Conservation (phyloP, 2,113 vertebrate species). For the Eretmochelys imbricata region DNA sequence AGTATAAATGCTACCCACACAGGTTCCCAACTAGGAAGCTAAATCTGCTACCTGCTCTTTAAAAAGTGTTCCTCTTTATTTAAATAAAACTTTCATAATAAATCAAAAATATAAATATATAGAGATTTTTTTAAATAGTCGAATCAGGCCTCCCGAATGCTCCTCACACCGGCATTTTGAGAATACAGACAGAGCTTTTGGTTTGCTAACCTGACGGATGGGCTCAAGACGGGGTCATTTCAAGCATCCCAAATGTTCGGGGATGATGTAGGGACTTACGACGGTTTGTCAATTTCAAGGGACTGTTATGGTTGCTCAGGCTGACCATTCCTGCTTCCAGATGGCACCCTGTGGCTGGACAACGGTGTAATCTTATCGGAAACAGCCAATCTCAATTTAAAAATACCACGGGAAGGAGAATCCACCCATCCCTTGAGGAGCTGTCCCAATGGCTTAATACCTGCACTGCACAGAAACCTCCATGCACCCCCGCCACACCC, state of each 20-base stretch:
- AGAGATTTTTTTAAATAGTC: conserved; percentile 54
- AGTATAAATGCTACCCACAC: background rate
- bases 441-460: background rate
- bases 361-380: background rate
- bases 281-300: background rate
- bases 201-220: background rate
- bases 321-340: background rate
- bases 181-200: background rate
- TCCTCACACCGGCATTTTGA: background rate
- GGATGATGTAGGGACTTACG: background rate
- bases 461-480: background rate
- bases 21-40: background rate
- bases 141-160: background rate
- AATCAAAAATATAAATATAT: conserved; percentile 78
- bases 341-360: background rate
- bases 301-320: background rate
- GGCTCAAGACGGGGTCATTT: background rate
- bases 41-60: background rate
- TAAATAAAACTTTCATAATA: conserved; percentile 76
- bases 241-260: background rate
- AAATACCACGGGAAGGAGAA: background rate
- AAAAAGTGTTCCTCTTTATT: conserved; percentile 53
- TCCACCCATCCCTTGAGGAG: background rate
- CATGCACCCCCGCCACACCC: background rate
- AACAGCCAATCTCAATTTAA: background rate